Percentiles rank a stretch among this genome's conserved stretches.
Conservation (phyloP, 2,888 invertebrate species). For the Ariolimax columbianus region DNA sequence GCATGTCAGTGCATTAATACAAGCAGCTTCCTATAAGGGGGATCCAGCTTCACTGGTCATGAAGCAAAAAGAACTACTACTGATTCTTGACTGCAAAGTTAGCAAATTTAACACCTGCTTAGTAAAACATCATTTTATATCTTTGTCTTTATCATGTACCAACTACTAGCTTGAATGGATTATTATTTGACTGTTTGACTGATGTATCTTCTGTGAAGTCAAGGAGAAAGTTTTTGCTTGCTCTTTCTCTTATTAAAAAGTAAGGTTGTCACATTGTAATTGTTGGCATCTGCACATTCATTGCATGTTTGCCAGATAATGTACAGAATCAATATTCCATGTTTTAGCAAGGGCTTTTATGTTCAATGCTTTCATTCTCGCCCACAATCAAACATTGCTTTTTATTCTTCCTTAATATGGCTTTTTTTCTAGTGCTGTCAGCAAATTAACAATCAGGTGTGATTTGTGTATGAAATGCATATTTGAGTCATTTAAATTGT, state of each 20-base stretch:
- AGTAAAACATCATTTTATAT: not conserved
- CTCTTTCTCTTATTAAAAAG: not conserved
- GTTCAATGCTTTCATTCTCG: conserved; percentile 2
- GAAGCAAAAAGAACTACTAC: too few relatives aligned
- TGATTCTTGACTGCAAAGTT: too few relatives aligned
- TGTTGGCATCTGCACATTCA: not conserved
- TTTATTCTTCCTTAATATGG: not conserved
- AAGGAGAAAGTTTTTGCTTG: not conserved
- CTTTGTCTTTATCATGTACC: not conserved
- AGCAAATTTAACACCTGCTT: too few relatives aligned
- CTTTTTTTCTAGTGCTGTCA: not conserved
- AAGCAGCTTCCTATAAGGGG: too few relatives aligned
- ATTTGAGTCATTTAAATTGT: not conserved
- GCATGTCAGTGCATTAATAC: too few relatives aligned
- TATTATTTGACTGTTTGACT: not conserved
- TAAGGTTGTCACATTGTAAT: not conserved
- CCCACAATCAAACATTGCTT: too few relatives aligned
- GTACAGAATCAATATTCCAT: not conserved
- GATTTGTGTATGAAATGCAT: not conserved
- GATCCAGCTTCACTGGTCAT: too few relatives aligned
- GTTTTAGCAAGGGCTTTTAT: not conserved
- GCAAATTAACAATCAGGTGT: not conserved
- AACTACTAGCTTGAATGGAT: not conserved
- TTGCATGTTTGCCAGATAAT: not conserved
- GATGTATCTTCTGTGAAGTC: not conserved